Evolutionary conservation across 2,888 invertebrate genomes (phyloP).

Genomic region (Callyntrura guangdongensis): DNA sequence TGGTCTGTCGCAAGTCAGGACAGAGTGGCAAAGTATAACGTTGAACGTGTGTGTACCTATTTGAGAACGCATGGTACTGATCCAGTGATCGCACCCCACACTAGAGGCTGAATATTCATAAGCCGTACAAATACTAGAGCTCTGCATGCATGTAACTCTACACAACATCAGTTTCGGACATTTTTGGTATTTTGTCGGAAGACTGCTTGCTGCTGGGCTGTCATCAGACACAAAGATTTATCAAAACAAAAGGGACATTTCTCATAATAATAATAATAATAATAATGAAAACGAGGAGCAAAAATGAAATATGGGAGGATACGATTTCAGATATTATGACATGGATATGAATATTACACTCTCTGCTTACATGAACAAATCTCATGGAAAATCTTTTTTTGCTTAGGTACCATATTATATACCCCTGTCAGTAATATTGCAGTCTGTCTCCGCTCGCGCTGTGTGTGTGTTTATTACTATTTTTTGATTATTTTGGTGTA

Average conservation of each 20-base stretch:
- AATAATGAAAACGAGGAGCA: constrained; percentile 79
- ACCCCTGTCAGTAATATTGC: neutral
- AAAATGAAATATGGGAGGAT: constrained; percentile 81
- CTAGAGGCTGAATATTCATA: constrained; percentile 28
- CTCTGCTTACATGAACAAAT: constrained; percentile 42
- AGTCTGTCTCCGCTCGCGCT: neutral
- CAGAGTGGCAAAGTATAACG: too few relatives aligned
- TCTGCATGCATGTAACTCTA: neutral
- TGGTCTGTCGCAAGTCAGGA: too few relatives aligned
- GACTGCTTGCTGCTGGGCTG: constrained; percentile 65
- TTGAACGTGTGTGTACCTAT: neutral
- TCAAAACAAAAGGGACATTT: constrained; percentile 84
- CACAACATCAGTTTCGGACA: neutral
- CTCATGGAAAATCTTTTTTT: constrained; percentile 55
- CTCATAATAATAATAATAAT: constrained; percentile 66
- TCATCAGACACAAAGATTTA: constrained; percentile 81
- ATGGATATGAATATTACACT: constrained; percentile 62
- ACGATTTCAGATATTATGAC: constrained; percentile 71
- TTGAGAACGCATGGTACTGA: neutral
- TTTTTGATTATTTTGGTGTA: neutral
- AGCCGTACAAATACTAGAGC: neutral
- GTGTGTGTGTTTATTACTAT: neutral
- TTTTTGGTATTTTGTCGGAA: constrained; percentile 45
- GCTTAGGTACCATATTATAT: neutral
- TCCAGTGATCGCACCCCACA: neutral